Evolutionary conservation across 1,140 invertebrate species (phyloP).

Genomic region (Ips nitidus): DNA sequence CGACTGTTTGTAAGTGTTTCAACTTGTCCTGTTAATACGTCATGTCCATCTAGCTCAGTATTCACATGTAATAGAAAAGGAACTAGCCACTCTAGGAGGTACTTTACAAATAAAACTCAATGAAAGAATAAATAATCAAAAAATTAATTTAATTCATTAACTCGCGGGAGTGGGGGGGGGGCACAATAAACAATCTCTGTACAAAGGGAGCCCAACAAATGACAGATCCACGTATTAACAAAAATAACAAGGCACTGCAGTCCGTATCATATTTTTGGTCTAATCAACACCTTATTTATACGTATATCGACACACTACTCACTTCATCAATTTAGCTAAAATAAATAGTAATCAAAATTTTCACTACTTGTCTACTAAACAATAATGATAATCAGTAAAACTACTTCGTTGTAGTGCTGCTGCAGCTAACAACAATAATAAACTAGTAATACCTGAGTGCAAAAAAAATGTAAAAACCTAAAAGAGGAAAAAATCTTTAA

Average conservation of each 20-base stretch:
- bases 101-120: too few species aligned
- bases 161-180: background rate
- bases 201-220: background rate
- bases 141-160: too few species aligned
- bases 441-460: background rate
- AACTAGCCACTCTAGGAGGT: too few species aligned
- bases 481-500: too few species aligned
- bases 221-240: conserved; percentile 31
- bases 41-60: too few species aligned
- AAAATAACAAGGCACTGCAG: conserved; percentile 37
- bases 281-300: conserved; percentile 14
- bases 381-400: conserved; percentile 8
- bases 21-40: too few species aligned
- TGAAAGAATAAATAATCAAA: too few species aligned
- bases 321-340: conserved; percentile 23
- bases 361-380: background rate
- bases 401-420: background rate
- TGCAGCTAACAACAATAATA: background rate
- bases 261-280: conserved; percentile 25
- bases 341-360: conserved; percentile 7
- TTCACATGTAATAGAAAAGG: too few species aligned
- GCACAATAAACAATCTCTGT: conserved; percentile 3
- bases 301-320: conserved; percentile 7
- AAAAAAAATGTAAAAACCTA: background rate
- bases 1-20: too few species aligned